These are phyloP conservation scores for Eleutherodactylus coqui DNA, from an alignment of 2,797 vertebrate genomes.

Conservation along the genomic window DNA sequence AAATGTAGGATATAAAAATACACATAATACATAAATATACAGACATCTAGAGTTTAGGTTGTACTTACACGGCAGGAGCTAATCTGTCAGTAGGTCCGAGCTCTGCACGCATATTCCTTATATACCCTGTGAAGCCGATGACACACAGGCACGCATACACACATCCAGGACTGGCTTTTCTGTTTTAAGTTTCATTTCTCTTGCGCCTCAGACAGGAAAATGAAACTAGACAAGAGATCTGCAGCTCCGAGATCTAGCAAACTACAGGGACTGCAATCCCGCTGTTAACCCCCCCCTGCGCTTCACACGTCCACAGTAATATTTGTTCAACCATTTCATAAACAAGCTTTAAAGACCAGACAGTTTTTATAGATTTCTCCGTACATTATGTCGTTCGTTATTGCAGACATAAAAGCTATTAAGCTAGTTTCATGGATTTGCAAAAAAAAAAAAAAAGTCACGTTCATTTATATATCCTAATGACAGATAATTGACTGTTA, in stretches of 20 bases:
- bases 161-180: background rate
- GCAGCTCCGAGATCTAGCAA: background rate
- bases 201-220: background rate
- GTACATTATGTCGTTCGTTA: no score
- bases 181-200: conserved; percentile 4
- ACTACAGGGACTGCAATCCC: background rate
- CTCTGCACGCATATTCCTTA: background rate
- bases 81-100: background rate
- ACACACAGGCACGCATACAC: background rate
- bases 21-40: no score
- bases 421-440: no score
- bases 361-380: no score
- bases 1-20: no score
- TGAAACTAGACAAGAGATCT: background rate
- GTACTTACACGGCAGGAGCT: background rate
- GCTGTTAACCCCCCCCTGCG: no score
- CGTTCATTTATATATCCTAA: no score
- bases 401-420: no score
- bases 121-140: background rate
- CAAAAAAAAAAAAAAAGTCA: no score
- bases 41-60: background rate
- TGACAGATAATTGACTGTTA: no score
- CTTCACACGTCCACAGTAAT: background rate
- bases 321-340: no score
- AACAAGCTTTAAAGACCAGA: no score